Conservation (phyloP, 1,140 invertebrate species). For the Ooceraea biroi region DNA sequence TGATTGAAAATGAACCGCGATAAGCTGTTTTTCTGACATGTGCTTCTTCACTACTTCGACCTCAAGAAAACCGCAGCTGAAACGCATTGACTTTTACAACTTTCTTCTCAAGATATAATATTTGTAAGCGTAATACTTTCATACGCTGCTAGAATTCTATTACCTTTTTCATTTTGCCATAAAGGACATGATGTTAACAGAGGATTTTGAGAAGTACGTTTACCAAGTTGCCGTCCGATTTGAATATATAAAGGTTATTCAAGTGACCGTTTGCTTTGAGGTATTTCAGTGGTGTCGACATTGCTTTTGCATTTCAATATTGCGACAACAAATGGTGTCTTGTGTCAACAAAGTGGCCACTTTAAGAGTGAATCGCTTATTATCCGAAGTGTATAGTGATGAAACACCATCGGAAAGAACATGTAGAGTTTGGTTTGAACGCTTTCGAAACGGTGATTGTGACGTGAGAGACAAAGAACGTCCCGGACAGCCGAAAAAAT, state of each 20-base stretch:
- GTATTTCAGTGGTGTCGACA: slow-evolving; percentile 10
- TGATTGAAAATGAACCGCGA: no score
- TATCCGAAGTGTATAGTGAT: no score
- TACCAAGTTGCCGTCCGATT: slow-evolving; percentile 13
- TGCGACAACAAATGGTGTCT: slow-evolving; percentile 56
- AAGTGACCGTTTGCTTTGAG: slow-evolving; percentile 5
- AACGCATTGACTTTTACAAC: background rate
- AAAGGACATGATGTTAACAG: background rate
- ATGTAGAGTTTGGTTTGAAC: no score
- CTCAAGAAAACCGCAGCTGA: no score
- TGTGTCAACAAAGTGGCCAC: slow-evolving; percentile 40
- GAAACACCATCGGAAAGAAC: no score
- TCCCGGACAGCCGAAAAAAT: no score
- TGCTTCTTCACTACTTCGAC: no score
- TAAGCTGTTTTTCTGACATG: no score
- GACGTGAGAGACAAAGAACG: no score
- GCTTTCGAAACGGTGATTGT: no score
- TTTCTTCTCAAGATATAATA: background rate
- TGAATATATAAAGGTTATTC: slow-evolving; percentile 47
- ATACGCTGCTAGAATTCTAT: background rate
- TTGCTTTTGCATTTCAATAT: slow-evolving; percentile 49
- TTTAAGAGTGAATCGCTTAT: slow-evolving; percentile 55
- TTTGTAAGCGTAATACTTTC: background rate
- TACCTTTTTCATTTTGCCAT: background rate
- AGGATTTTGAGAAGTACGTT: slow-evolving; percentile 20